phyloP scores from a whole-genome alignment of 2,888 invertebrate species.

The Drosophila formosana region DNA sequence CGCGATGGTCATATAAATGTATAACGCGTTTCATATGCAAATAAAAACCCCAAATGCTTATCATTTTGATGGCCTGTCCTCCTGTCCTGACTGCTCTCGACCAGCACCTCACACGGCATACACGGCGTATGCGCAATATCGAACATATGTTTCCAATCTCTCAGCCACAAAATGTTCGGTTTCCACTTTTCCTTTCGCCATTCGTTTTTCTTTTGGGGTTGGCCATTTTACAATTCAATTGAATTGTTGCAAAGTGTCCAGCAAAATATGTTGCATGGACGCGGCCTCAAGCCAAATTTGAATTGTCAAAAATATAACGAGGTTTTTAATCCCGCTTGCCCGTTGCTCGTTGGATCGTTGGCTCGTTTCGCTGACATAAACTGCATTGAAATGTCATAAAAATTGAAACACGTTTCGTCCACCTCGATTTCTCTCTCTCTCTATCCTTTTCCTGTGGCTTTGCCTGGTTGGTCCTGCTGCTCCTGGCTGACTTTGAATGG shows the following conservation, averaged over 20 bases:
- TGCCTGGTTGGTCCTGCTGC: conserved; percentile 16
- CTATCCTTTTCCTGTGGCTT: not conserved
- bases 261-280: conserved; percentile 41
- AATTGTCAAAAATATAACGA: conserved; percentile 73
- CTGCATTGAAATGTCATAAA: conserved; percentile 81
- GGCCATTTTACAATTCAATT: conserved; percentile 59
- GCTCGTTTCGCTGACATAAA: conserved; percentile 74
- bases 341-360: conserved; percentile 32
- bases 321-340: conserved; percentile 35
- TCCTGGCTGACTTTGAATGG: conserved; percentile 60
- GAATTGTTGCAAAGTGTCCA: conserved; percentile 66
- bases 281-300: conserved; percentile 61
- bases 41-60: conserved; percentile 53
- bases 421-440: conserved; percentile 19
- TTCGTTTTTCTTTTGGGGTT: conserved; percentile 1
- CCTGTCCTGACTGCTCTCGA: conserved; percentile 10
- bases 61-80: conserved; percentile 36
- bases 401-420: conserved; percentile 71
- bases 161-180: conserved; percentile 10
- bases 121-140: conserved; percentile 55
- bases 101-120: conserved; percentile 6
- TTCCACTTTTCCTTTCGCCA: not conserved
- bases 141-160: conserved; percentile 34
- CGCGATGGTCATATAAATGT: conserved; percentile 46
- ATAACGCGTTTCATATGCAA: conserved; percentile 70